Conservation (phyloP, 2,888 invertebrate species). For the Colostygia pectinataria region DNA sequence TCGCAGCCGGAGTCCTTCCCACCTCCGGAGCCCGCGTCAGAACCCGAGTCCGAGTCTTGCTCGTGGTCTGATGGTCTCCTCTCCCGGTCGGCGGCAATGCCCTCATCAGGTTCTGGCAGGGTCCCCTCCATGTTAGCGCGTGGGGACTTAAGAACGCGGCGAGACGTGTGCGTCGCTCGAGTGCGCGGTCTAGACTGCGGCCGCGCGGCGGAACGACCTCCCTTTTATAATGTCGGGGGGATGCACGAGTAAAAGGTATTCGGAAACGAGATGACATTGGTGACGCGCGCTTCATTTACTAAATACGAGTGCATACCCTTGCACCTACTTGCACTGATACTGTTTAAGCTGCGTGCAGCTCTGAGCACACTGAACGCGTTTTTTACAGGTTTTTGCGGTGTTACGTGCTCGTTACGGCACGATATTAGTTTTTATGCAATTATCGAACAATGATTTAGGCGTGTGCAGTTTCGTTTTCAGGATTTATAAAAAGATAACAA, state of each 20-base stretch:
- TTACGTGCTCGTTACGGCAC: slow-evolving; percentile 16
- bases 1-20: slow-evolving; percentile 88
- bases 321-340: slow-evolving; percentile 4
- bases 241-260: slow-evolving; percentile 70
- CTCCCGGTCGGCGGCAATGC: slow-evolving; percentile 75
- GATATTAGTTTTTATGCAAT: slow-evolving; percentile 16
- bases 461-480: slow-evolving; percentile 15
- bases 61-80: slow-evolving; percentile 82
- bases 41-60: slow-evolving; percentile 87
- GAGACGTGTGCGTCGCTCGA: slow-evolving; percentile 67
- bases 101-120: slow-evolving; percentile 69
- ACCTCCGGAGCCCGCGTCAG: slow-evolving; percentile 84
- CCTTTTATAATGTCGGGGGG: slow-evolving; percentile 78
- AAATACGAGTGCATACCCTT: slow-evolving; percentile 11
- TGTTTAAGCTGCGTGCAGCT: slow-evolving; percentile 1
- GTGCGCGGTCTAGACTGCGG: slow-evolving; percentile 71
- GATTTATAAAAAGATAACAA: slow-evolving; percentile 18
- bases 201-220: slow-evolving; percentile 65
- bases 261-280: slow-evolving; percentile 75
- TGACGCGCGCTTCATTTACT: slow-evolving; percentile 25
- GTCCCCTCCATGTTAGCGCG: slow-evolving; percentile 66
- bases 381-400: slow-evolving; percentile 5
- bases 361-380: slow-evolving; percentile 2
- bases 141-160: slow-evolving; percentile 46
- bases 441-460: slow-evolving; percentile 17